Evolutionary conservation across 1,140 invertebrate genomes (phyloP).

Genomic region (Drosophila nigromelanica): DNA sequence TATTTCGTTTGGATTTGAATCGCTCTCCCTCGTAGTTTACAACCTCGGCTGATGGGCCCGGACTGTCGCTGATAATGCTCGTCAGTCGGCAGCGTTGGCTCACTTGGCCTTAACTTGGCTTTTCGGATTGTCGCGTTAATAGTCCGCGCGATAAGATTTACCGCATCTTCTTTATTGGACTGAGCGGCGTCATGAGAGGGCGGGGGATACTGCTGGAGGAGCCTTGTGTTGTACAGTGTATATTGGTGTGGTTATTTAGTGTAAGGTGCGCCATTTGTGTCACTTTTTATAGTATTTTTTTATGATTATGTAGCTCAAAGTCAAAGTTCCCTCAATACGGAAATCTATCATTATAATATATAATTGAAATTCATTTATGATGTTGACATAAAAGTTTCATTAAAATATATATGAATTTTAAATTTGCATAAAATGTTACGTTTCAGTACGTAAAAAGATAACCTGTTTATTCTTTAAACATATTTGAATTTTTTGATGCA

Average conservation of each 20-base stretch:
- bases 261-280: background rate
- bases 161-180: slow-evolving; percentile 30
- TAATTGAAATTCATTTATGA: too few relatives aligned
- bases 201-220: background rate
- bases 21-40: slow-evolving; percentile 68
- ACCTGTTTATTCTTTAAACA: too few relatives aligned
- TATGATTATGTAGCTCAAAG: background rate
- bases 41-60: slow-evolving; percentile 59
- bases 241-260: background rate
- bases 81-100: slow-evolving; percentile 58
- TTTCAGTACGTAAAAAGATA: too few relatives aligned
- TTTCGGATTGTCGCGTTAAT: slow-evolving; percentile 73
- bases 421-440: too few relatives aligned
- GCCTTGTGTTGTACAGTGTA: background rate
- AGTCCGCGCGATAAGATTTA: slow-evolving; percentile 66
- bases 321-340: too few relatives aligned
- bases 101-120: slow-evolving; percentile 69
- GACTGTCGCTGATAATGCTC: slow-evolving; percentile 54
- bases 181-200: background rate
- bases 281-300: background rate
- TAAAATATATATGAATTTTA: too few relatives aligned
- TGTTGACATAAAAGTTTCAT: too few relatives aligned
- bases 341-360: too few relatives aligned
- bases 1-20: slow-evolving; percentile 81
- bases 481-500: too few relatives aligned